A percentile compares a stretch with the other conserved stretches of the same genome.
These are phyloP conservation scores for Chrysina gloriosa DNA, from an alignment of 2,888 invertebrate species.

Conservation along the genomic window DNA sequence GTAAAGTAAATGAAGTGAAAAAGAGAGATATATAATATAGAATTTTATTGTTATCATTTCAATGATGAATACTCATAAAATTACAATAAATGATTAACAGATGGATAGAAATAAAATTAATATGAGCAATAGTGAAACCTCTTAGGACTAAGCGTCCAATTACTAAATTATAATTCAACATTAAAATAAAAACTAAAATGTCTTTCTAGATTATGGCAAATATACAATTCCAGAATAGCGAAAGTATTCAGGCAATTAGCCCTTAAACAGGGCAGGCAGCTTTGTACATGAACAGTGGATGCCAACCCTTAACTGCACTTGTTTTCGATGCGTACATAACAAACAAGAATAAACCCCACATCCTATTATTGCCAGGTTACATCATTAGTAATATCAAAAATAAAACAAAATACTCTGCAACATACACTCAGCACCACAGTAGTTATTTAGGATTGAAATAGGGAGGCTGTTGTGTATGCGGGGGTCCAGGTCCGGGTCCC, in stretches of 20 bases:
- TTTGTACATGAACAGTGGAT: conserved; percentile 61
- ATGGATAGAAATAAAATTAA: conserved; percentile 64
- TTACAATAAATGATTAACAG: conserved; percentile 67
- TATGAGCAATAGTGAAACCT: conserved; percentile 66
- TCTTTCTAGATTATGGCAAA: conserved; percentile 64
- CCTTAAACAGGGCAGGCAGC: conserved; percentile 59
- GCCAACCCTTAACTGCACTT: conserved; percentile 64
- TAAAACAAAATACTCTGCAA: conserved; percentile 63
- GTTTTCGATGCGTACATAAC: conserved; percentile 60
- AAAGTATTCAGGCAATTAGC: conserved; percentile 60
- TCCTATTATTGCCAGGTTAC: conserved; percentile 64
- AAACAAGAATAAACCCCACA: conserved; percentile 57
- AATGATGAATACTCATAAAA: conserved; percentile 66
- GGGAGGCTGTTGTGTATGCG: conserved; percentile 64
- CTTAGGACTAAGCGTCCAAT: conserved; percentile 59
- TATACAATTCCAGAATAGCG: conserved; percentile 64
- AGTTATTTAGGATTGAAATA: conserved; percentile 65
- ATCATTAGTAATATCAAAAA: conserved; percentile 65
- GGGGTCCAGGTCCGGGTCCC: conserved; percentile 67
- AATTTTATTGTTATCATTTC: conserved; percentile 66
- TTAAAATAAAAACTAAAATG: conserved; percentile 58
- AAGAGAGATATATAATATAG: conserved; percentile 64
- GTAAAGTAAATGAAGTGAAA: conserved; percentile 46
- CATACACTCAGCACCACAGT: conserved; percentile 63
- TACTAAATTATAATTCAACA: conserved; percentile 54